Conservation (phyloP, 2,797 vertebrate genomes). For the Rhadinocentrus ornatus region DNA sequence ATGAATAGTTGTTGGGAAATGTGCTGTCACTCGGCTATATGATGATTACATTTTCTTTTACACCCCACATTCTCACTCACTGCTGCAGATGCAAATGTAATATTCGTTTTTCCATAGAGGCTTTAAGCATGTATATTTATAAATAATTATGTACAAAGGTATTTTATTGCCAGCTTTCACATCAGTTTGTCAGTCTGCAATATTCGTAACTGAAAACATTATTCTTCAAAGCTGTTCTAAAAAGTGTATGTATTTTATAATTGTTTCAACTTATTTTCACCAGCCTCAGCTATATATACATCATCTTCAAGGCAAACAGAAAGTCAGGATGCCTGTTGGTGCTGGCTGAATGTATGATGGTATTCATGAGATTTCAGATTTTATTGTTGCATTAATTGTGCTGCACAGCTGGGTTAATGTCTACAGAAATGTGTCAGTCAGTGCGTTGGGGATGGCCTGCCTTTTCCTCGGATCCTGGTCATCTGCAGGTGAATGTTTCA, state of each 20-base stretch:
- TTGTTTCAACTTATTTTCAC: neutral
- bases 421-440: neutral
- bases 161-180: neutral
- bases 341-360: neutral
- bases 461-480: neutral
- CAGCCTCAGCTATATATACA: slow-evolving; percentile 4
- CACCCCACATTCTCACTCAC: slow-evolving; percentile 15
- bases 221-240: neutral
- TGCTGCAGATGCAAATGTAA: slow-evolving; percentile 16
- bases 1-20: slow-evolving; percentile 49
- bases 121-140: slow-evolving; percentile 7
- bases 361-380: slow-evolving; percentile 12
- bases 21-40: slow-evolving; percentile 55
- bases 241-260: neutral
- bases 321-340: neutral
- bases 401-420: neutral
- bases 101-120: slow-evolving; percentile 4
- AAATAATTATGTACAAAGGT: neutral
- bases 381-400: neutral
- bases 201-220: neutral
- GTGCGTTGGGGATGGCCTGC: neutral
- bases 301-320: neutral
- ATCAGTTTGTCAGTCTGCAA: neutral
- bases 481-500: no score
- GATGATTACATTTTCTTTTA: slow-evolving; percentile 53